Base-by-base conservation (phyloP, 1,140 invertebrate genomes). In the Procambarus clarkii region DNA sequence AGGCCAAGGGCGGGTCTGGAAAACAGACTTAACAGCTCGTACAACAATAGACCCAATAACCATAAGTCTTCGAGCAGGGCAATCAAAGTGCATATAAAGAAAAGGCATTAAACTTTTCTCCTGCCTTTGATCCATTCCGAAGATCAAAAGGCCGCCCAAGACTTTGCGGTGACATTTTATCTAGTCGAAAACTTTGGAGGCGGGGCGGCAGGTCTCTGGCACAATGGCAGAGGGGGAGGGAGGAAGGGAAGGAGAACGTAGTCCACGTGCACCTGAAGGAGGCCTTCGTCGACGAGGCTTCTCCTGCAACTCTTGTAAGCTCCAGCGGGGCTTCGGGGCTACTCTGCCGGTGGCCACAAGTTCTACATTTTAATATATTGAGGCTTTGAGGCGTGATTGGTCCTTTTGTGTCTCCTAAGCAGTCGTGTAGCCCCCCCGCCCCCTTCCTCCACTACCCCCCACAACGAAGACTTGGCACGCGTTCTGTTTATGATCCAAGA, bases 151-250 rank as follows among this genome's bases (percentile, higher is more conserved):
- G 50, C 50, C 50, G 64, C 64, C 13, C 21, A 13, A 18, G 64
- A 69, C 64, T 69, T 69, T 69, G 64, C 18, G 64, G 64, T 69
- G 64, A 69, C 64, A 69, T 69, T 69, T 69, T 69, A 69, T 69
- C 64, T 69, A 18, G 64, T 54, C 50, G 8, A 8, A 54, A 54
- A 54, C 50, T 54, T 54, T 54, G 50, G 50, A 54, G 50, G 50
- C 50, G 50, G 13, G 34, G 34, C 34, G 34, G 34, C 34, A 34
- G 34, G 34, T 34, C 34, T 34, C 54, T 58, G 54, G 54, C 8
- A 58, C 8, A 8, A 9, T 58, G 54, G 8, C 15, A 15, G 54
- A 58, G 54, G 54, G 54, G 54, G 54, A 58, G 54, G 54, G 54
- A 58, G 54, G 54, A 15, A 58, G 54, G 54, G 54, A 15, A 15